Evolutionary conservation across 2,797 vertebrate species (phyloP).

Genomic region (Hippopotamyrus pictus): DNA sequence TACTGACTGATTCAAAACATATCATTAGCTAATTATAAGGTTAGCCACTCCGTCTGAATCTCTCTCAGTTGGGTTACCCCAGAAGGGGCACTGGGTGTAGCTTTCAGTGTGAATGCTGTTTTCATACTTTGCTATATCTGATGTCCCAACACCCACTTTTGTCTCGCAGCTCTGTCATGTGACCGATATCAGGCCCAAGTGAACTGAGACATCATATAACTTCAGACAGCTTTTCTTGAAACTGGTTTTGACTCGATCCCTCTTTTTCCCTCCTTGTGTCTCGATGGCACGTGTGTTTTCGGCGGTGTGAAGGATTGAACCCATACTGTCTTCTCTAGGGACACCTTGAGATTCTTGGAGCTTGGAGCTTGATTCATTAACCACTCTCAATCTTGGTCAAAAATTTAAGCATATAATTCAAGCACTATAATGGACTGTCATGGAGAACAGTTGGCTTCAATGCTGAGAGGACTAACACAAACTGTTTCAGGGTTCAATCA

Average conservation of each 20-base stretch:
- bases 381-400: conserved; percentile 51
- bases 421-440: conserved; percentile 38
- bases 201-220: background rate
- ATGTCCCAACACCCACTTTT: conserved; percentile 39
- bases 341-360: background rate
- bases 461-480: conserved; percentile 48
- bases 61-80: background rate
- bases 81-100: background rate
- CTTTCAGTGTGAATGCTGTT: conserved; percentile 38
- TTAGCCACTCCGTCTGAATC: background rate
- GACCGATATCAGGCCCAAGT: background rate
- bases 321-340: background rate
- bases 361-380: conserved; percentile 34
- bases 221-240: background rate
- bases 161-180: conserved; percentile 7
- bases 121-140: conserved; percentile 30
- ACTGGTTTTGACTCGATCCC: background rate
- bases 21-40: background rate
- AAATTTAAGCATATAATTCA: conserved; percentile 51
- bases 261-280: background rate
- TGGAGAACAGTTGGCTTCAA: conserved; percentile 24
- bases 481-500: conserved; percentile 35
- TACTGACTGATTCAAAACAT: background rate
- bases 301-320: conserved; percentile 16
- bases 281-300: conserved; percentile 15